These are phyloP conservation scores for Drosophila setifemur DNA, from an alignment of 1,140 invertebrate species.

Conservation along the genomic window DNA sequence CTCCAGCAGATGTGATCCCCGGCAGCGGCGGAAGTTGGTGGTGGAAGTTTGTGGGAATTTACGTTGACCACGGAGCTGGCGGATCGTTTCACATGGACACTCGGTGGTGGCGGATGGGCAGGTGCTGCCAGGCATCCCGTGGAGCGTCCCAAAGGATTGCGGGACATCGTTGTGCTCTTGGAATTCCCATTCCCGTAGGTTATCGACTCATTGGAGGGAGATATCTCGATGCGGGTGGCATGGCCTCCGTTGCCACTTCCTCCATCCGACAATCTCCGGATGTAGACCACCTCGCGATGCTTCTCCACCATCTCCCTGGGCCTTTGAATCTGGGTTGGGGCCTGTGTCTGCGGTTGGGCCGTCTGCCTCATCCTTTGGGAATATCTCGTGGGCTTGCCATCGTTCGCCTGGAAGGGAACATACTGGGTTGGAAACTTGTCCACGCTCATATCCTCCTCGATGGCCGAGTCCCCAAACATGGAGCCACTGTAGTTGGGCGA, in stretches of 20 bases:
- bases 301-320: slow-evolving; percentile 56
- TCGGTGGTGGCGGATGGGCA: slow-evolving; percentile 26
- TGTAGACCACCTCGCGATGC: slow-evolving; percentile 78
- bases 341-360: slow-evolving; percentile 61
- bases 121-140: slow-evolving; percentile 57
- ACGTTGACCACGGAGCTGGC: slow-evolving; percentile 73
- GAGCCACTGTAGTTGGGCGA: slow-evolving; percentile 82
- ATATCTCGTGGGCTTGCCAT: slow-evolving; percentile 63
- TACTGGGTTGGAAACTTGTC: slow-evolving; percentile 80
- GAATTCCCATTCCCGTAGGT: slow-evolving; percentile 72
- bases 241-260: slow-evolving; percentile 50
- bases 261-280: slow-evolving; percentile 71
- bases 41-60: slow-evolving; percentile 63
- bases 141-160: slow-evolving; percentile 71
- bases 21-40: slow-evolving; percentile 46
- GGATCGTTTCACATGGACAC: slow-evolving; percentile 62
- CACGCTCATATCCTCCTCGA: slow-evolving; percentile 81
- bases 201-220: slow-evolving; percentile 77
- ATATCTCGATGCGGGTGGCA: slow-evolving; percentile 77
- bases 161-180: slow-evolving; percentile 52
- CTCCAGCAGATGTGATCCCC: slow-evolving; percentile 81
- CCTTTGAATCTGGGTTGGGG: slow-evolving; percentile 15
- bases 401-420: slow-evolving; percentile 69
- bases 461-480: slow-evolving; percentile 82
- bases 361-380: slow-evolving; percentile 64